Percentiles rank a stretch among this genome's conserved stretches.
Evolutionary conservation across 2,113 vertebrate species (phyloP).

Genomic region (Poeciliopsis prolifica): DNA sequence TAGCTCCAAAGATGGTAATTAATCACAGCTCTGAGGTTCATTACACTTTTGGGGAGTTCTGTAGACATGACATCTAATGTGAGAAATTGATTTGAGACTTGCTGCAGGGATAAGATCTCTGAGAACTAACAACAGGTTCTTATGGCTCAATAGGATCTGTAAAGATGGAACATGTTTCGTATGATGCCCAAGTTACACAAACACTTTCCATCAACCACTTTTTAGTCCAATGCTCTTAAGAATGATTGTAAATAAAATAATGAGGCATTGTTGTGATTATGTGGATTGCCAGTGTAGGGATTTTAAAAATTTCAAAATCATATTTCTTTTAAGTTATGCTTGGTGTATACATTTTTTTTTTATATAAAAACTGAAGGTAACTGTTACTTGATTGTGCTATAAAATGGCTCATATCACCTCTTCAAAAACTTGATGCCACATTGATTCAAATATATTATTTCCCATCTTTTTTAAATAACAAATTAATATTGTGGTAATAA

Average conservation of each 20-base stretch:
- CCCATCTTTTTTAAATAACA: background rate
- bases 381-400: no score
- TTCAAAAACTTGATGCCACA: no score
- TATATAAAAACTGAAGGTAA: no score
- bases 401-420: no score
- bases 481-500: background rate
- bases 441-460: background rate
- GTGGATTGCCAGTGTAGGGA: no score
- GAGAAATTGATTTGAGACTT: conserved; percentile 50
- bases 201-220: background rate
- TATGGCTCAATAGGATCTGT: conserved; percentile 12
- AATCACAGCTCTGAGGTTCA: conserved; percentile 33
- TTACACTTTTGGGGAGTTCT: conserved; percentile 32
- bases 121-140: conserved; percentile 22
- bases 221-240: no score
- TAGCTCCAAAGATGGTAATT: conserved; percentile 32
- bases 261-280: no score
- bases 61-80: conserved; percentile 24
- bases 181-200: background rate
- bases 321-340: no score
- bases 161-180: background rate
- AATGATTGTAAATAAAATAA: no score
- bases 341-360: no score
- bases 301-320: no score
- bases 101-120: conserved; percentile 36